Percentiles rank a stretch among this genome's conserved stretches.
Conservation (phyloP, 2,113 vertebrate genomes). For the Pygathrix nemaeus region DNA sequence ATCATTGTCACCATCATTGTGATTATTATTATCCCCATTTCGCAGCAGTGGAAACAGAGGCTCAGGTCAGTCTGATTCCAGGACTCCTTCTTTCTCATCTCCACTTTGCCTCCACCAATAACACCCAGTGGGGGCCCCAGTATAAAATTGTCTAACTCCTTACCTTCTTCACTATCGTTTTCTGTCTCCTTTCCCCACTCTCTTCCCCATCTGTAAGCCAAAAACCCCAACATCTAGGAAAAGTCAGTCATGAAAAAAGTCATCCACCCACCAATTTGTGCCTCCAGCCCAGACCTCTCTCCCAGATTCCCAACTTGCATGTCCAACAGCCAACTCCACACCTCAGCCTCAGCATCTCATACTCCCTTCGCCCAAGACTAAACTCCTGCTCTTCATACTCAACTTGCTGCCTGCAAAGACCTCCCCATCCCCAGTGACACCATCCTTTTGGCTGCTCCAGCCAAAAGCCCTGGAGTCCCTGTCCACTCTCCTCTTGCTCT, state of each 20-base stretch:
- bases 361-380: neutral
- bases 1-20: neutral
- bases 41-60: neutral
- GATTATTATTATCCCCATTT: neutral
- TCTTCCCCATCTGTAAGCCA: neutral
- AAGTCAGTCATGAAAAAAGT: neutral
- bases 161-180: neutral
- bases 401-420: no score
- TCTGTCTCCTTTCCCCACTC: neutral
- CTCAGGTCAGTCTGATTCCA: neutral
- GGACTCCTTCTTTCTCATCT: neutral
- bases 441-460: neutral
- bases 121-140: neutral
- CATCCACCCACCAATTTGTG: neutral
- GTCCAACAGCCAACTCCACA: rapidly evolving
- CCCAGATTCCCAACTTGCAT: rapidly evolving
- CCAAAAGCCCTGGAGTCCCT: neutral
- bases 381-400: neutral
- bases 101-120: neutral
- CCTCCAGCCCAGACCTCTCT: neutral
- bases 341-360: neutral
- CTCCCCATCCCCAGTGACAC: neutral
- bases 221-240: neutral
- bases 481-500: neutral
- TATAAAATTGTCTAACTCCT: no score